A percentile compares a stretch with the other conserved stretches of the same genome.
phyloP scores from a whole-genome alignment of 1,140 invertebrate genomes.

The Eriocheir sinensis region DNA sequence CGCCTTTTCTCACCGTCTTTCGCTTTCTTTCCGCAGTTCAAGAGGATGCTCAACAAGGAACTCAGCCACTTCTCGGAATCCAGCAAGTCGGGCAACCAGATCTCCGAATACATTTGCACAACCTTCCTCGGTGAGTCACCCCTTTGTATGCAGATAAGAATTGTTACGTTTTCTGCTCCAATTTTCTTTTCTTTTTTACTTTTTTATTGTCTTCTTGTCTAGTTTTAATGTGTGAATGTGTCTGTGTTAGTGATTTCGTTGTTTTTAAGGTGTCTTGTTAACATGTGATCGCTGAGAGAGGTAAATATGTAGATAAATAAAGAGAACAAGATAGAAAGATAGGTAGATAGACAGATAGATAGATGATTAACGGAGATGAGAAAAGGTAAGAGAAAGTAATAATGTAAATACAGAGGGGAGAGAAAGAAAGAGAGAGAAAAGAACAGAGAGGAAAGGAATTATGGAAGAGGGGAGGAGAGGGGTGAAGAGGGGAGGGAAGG shows the following conservation, averaged over 20 bases:
- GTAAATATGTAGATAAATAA: conserved; percentile 30
- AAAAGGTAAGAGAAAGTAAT: neutral
- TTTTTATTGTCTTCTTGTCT: neutral
- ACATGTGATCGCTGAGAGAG: too few species aligned
- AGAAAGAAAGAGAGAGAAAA: conserved; percentile 35
- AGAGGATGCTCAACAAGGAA: conserved; percentile 99
- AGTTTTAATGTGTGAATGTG: neutral
- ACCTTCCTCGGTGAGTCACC: conserved; percentile 96
- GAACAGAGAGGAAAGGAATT: neutral
- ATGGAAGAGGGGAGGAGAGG: neutral
- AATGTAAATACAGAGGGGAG: neutral
- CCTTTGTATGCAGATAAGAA: neutral
- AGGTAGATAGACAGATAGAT: neutral
- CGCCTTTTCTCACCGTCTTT: neutral
- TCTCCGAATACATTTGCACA: conserved; percentile 99
- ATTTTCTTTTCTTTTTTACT: neutral
- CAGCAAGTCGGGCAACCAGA: conserved; percentile 99
- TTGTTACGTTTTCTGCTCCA: neutral
- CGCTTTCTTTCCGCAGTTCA: conserved; percentile 92
- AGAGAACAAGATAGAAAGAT: neutral
- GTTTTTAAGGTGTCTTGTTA: too few species aligned
- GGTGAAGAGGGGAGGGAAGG: neutral
- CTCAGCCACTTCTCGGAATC: conserved; percentile 99
- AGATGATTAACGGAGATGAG: neutral
- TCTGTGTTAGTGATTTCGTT: too few species aligned